Evolutionary conservation across 1,140 invertebrate genomes (phyloP), one percentile per base, ranked within the genome.

Genomic region (Nilaparvata lugens): DNA sequence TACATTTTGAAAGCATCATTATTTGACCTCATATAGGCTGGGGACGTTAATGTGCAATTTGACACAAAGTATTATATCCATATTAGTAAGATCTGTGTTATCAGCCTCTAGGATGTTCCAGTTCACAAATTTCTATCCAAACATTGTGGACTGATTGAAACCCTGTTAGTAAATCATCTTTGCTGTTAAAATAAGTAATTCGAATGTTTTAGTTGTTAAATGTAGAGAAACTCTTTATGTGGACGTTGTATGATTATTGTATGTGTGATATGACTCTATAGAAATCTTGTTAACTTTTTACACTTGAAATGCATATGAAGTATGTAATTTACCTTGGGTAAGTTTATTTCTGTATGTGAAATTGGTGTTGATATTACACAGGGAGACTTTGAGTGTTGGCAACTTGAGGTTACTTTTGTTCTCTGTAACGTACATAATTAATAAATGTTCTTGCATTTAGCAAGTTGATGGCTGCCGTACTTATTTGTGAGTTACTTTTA

Each of bases 401-500:
- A 18, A 19, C 16, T 48, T 48, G 16, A 48, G 9, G 16, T 48
- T 6, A 7, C 7, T 48, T 48, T 48, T 48, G 4, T 16, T 19
- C 18, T 5, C 18, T 19, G 16, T 7, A 19, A 19, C 21, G 16
- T 19, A 48, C 21, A 18, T 18, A 19, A 19, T 19, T 48, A 48
- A 48, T 48, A 48, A 9, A 48, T 48, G 45, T 48, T 48, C 45
- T 48, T 48, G 45, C 45, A 48, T 48, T 48, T 48, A 23, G 16
- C 16, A 48, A 23, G 16, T 48, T 48, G 16, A 48, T 48, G 45
- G 45, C 45, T 48, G 45, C 45, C 45, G 21, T 48, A 19, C 16
- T 48, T 48, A 7, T 48, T 23, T 48, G 45, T 48, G 21, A 48
- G 16, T 48, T 19, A 6, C 18, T 48, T 48, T 48, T 48, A 18